These are phyloP conservation scores for Maconellicoccus hirsutus DNA, from an alignment of 1,140 invertebrate species.

Conservation along the genomic window DNA sequence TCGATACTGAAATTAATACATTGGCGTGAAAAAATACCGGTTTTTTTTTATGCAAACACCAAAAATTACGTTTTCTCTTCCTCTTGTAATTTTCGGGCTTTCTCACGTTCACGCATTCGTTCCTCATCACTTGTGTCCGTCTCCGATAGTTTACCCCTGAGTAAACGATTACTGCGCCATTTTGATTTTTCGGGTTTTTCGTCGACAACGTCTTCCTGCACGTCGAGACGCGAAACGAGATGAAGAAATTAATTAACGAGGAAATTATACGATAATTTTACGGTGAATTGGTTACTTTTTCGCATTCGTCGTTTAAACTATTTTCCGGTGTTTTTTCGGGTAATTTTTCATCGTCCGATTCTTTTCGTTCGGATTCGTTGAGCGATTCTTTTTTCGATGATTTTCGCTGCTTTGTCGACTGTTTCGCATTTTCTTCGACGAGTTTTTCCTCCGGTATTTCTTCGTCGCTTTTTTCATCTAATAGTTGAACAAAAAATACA, in stretches of 20 bases:
- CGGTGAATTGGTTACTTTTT: no score
- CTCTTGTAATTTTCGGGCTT: not conserved
- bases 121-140: slow-evolving; percentile 22
- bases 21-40: not conserved
- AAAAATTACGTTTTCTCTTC: not conserved
- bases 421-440: no score
- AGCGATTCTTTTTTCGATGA: no score
- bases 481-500: no score
- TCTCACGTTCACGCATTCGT: not conserved
- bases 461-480: no score
- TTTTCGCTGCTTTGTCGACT: no score
- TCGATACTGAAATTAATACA: not conserved
- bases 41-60: not conserved
- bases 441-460: no score
- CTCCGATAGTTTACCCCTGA: slow-evolving; percentile 13
- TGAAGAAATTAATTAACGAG: not conserved
- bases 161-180: slow-evolving; percentile 11
- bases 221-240: not conserved
- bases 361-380: no score
- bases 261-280: no score
- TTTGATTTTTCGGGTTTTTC: slow-evolving; percentile 20
- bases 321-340: no score
- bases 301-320: no score
- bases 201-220: not conserved
- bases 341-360: no score